These are phyloP conservation scores for Streblospio benedicti DNA, from an alignment of 1,140 invertebrate species.

Conservation along the genomic window DNA sequence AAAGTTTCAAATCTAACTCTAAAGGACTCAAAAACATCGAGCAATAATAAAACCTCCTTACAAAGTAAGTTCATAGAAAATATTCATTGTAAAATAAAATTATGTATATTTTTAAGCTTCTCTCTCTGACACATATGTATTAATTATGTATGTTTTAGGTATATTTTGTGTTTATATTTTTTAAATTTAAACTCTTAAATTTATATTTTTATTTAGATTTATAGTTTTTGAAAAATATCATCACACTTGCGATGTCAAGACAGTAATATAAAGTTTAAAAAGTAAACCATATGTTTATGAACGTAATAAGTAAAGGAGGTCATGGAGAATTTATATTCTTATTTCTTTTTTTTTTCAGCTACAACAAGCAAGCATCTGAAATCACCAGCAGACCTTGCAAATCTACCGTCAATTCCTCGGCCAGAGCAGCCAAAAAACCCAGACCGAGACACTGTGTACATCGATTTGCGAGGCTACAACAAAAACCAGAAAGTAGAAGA, in stretches of 20 bases:
- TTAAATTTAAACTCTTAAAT: neutral
- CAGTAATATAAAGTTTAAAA: neutral
- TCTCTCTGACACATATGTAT: neutral
- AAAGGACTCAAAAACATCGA: conserved; percentile 9
- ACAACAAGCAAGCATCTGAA: too few relatives aligned
- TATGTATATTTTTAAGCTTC: neutral
- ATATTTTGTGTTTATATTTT: neutral
- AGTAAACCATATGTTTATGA: neutral
- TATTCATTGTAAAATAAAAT: neutral
- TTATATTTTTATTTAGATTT: too few relatives aligned
- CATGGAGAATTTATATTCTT: neutral
- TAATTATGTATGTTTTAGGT: neutral
- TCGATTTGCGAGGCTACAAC: conserved; percentile 38
- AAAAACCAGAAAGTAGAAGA: conserved; percentile 29
- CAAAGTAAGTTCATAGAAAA: neutral
- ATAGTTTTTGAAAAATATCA: too few relatives aligned
- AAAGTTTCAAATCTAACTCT: conserved; percentile 8
- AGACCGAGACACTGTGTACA: conserved; percentile 34
- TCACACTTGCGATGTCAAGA: too few relatives aligned
- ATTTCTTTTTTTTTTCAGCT: neutral
- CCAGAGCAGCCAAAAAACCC: neutral
- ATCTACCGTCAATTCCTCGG: neutral
- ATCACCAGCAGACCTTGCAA: too few relatives aligned
- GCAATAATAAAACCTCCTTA: neutral
- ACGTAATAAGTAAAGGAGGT: neutral